Evolutionary conservation across 2,797 vertebrate species (phyloP).

Genomic region (Catostomus latipinnis): DNA sequence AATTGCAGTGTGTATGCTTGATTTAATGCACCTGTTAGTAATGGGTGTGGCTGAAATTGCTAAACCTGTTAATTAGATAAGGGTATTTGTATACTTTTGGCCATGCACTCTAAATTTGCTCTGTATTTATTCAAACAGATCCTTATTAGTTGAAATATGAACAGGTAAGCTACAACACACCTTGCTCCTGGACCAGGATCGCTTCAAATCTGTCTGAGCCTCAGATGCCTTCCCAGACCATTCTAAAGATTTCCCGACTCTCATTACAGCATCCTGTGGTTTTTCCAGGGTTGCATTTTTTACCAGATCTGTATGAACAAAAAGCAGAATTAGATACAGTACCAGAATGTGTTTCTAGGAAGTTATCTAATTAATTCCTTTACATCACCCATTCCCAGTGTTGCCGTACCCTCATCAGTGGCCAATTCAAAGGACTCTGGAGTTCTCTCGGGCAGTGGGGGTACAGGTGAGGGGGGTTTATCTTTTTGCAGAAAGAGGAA

Average conservation of each 20-base stretch:
- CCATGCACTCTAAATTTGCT: no score
- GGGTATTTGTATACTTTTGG: no score
- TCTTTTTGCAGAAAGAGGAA: slow-evolving; percentile 49
- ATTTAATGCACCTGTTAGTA: no score
- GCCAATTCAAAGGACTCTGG: slow-evolving; percentile 87
- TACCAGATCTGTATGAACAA: slow-evolving; percentile 61
- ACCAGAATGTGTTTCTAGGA: background rate
- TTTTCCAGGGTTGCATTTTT: slow-evolving; percentile 42
- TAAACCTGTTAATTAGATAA: no score
- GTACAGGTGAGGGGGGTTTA: slow-evolving; percentile 80
- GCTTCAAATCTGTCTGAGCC: slow-evolving; percentile 37
- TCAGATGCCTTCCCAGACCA: slow-evolving; percentile 70
- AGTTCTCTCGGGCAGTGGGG: slow-evolving; percentile 91
- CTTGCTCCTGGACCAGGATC: slow-evolving; percentile 73
- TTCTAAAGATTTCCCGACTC: slow-evolving; percentile 75
- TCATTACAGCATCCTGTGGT: slow-evolving; percentile 35
- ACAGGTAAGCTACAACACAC: slow-evolving; percentile 59
- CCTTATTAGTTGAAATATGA: background rate
- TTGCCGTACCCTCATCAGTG: slow-evolving; percentile 75
- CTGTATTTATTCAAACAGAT: background rate
- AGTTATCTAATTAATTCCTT: background rate
- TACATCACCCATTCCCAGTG: background rate
- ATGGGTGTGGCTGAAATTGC: no score
- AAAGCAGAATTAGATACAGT: background rate
- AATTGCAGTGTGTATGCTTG: no score